Percentiles rank a stretch among this genome's conserved stretches.
Conservation (phyloP, 2,797 vertebrate species). For the Helicolenus hilgendorfi region DNA sequence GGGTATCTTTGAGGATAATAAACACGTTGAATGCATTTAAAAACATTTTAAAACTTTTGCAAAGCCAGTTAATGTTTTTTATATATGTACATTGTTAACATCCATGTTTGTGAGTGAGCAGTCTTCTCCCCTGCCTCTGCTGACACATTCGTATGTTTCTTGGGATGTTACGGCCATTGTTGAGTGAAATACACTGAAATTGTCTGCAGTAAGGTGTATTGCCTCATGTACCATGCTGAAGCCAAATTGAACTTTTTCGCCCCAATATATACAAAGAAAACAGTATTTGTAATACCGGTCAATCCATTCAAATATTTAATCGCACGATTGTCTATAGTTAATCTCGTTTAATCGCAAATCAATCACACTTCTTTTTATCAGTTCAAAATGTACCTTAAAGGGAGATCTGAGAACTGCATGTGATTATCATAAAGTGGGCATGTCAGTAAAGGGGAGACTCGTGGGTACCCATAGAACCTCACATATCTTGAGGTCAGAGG, state of each 20-base stretch:
- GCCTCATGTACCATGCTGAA: not conserved
- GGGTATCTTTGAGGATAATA: not conserved
- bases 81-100: not conserved
- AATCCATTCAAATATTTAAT: no score
- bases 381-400: no score
- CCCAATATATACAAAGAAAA: not conserved
- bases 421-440: no score
- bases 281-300: not conserved
- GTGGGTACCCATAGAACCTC: no score
- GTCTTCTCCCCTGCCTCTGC: no score
- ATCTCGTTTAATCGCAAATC: accelerated
- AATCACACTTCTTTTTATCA: no score
- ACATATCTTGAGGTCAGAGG: no score
- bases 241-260: not conserved
- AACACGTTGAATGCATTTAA: not conserved
- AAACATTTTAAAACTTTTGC: no score
- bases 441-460: no score
- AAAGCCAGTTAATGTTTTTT: not conserved
- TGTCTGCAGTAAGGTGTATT: not conserved
- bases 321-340: no score
- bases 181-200: not conserved
- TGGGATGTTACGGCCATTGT: accelerated
- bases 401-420: no score
- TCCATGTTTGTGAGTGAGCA: not conserved
- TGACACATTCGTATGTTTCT: not conserved